A percentile compares a stretch with the other conserved stretches of the same genome.
phyloP scores from a whole-genome alignment of 2,888 invertebrate species.

The Ligdia adustata region DNA sequence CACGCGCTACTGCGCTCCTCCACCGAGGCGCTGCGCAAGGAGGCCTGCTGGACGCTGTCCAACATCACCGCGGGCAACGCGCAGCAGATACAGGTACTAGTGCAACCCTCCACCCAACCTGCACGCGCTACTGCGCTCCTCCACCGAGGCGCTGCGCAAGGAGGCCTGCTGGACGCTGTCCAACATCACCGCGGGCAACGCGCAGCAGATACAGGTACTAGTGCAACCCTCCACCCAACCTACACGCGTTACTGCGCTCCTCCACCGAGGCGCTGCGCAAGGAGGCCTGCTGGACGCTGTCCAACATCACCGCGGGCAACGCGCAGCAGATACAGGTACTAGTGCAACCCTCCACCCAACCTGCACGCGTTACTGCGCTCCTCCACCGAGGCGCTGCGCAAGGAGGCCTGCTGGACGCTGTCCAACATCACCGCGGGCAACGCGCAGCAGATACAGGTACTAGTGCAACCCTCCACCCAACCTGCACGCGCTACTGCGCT shows the following conservation, averaged over 20 bases:
- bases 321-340: conserved; percentile 96
- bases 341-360: conserved; percentile 93
- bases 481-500: too few species aligned
- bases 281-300: conserved; percentile 98
- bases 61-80: not conserved
- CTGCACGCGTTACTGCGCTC: conserved; percentile 88
- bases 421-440: conserved; percentile 99
- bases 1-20: not conserved
- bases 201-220: conserved; percentile 96
- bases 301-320: conserved; percentile 98
- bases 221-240: conserved; percentile 93
- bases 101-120: too few species aligned
- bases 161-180: conserved; percentile 99
- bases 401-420: conserved; percentile 98
- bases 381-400: conserved; percentile 93
- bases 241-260: conserved; percentile 87
- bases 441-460: conserved; percentile 93
- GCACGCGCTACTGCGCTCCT: conserved; percentile 87
- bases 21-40: not conserved
- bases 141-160: conserved; percentile 94
- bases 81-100: not conserved
- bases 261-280: conserved; percentile 94
- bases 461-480: not conserved
- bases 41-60: not conserved
- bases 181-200: conserved; percentile 97